Evolutionary conservation across 2,113 vertebrate genomes (phyloP), one percentile per base, ranked within the genome.

Genomic region (Scomber scombrus): DNA sequence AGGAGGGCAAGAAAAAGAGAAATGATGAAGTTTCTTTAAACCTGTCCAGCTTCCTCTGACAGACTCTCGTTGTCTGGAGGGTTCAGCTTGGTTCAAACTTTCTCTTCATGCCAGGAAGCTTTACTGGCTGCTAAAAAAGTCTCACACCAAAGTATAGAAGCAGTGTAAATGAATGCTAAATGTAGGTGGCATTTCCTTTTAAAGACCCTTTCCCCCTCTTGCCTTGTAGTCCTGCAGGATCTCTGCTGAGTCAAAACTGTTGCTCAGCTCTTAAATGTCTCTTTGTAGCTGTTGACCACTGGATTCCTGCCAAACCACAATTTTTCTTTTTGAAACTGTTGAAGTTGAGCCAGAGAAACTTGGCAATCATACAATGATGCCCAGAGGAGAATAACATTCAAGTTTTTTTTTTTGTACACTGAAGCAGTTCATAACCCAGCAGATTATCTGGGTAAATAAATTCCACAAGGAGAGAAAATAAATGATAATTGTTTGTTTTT

Each of bases 201-300:
- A n/a, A 61, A 61, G 51, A 55, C 64, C 72, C 1, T 47, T 12
- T 16, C 40, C 74, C 29, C 82, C 69, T 46, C 34, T 74, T 15
- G 72, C 86, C 88, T 78, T 79, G 76, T 49, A 34, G 60, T 85
- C 88, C 91, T 19, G 64, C 65, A 65, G 88, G 81, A 78, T 85
- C 81, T 75, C 61, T 45, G 60, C 16, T 26, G 63, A 54, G 47
- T 16, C 3, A 18, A 26, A 26, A 70, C 43, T n/a, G 21, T 52
- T 49, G 29, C 64, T 65, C 19, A 43, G 23, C 31, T 55, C 10
- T 34, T 11, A 71, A 47, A 71, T 1, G 3, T 40, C 3, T 80
- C 56, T 76, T 71, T 82, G 69, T 58, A 51, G 45, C 2, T 51
- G 71, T 46, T 75, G 61, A 69, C 60, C 50, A 18, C 0, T 23